Evolutionary conservation across 1,140 invertebrate genomes (phyloP), one percentile per base, ranked within the genome.

Genomic region (Drosophila pseudoananassae): DNA sequence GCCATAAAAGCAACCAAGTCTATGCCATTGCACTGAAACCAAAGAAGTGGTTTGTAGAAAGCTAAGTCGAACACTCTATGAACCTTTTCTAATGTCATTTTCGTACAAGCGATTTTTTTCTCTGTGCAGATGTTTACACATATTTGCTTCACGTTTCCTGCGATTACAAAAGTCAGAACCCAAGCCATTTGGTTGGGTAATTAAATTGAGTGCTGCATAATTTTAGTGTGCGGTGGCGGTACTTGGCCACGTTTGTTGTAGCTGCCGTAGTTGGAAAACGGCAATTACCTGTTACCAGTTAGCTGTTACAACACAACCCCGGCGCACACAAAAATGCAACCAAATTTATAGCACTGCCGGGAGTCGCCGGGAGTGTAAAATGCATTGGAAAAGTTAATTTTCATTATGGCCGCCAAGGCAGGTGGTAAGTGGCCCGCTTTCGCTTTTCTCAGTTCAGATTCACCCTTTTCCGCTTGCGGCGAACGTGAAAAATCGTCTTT

Each of bases 161-260:
- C 17, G 53, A 52, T 72, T 58, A 64, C 46, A 60, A 55, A 43
- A 80, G 65, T 63, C 60, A 46, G 23, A 14, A 33, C 38, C 53
- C 7, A 52, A 58, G 69, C 54, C 70, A 75, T 87, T 87, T 47
- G 74, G 54, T 55, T 52, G 50, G 66, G 72, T 87, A 83, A 89
- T 88, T 87, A 79, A 84, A 88, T 89, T 87, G 78, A 83, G 84
- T 83, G 84, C 63, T 79, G 76, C 81, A 78, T 79, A 76, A 89
- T 76, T 89, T 84, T 83, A 54, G 52, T 65, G 61, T 66, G 76
- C 78, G 77, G 76, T 66, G 56, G 66, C 57, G 33, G 55, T 59
- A 43, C 15, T 70, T 50, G 55, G 59, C 50, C 57, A 50, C 45
- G 31, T 63, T 23, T 38, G 73, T 56, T 66, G 56, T 59, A 74